A percentile compares a stretch with the other conserved stretches of the same genome.
Conservation (phyloP, 2,797 vertebrate species). For the Potorous gilbertii region DNA sequence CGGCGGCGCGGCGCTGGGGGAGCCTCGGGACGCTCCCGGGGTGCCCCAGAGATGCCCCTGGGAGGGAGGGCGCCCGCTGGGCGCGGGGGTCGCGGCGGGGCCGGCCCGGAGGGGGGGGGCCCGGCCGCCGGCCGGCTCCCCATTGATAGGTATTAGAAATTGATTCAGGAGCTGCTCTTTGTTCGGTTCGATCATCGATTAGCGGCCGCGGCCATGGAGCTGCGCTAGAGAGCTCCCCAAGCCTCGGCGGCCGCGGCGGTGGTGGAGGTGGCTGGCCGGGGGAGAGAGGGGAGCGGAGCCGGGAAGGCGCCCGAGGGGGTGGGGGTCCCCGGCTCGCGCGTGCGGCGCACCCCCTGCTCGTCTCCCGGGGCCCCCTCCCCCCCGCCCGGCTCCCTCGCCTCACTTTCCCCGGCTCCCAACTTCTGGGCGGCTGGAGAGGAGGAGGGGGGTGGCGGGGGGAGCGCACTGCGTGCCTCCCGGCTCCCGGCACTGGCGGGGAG, state of each 20-base stretch:
- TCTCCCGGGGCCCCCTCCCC: background rate
- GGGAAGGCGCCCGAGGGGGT: conserved; percentile 48
- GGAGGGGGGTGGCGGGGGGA: conserved; percentile 62
- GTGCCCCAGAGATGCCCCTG: conserved; percentile 48
- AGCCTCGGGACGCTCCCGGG: conserved; percentile 57
- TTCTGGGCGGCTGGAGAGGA: conserved; percentile 70
- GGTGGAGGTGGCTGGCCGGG: background rate
- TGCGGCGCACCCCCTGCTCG: background rate
- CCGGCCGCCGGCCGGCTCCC: conserved; percentile 72
- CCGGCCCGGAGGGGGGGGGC: conserved; percentile 42
- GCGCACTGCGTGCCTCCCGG: conserved; percentile 63
- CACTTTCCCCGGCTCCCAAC: conserved; percentile 74
- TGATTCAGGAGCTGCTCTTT: conserved; percentile 96
- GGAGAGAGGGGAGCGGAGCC: conserved; percentile 31
- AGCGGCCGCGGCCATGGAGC: conserved; percentile 87
- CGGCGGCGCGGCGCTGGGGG: conserved; percentile 57
- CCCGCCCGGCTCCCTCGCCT: conserved; percentile 21
- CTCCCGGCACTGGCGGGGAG: conserved; percentile 40
- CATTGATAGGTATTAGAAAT: conserved; percentile 97
- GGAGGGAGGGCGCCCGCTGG: conserved; percentile 36
- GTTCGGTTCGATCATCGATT: conserved; percentile 98
- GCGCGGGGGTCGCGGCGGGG: conserved; percentile 52
- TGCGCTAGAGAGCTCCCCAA: conserved; percentile 80
- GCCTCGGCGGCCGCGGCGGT: conserved; percentile 43
- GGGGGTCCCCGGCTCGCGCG: conserved; percentile 36